Conservation (phyloP, 2,888 invertebrate genomes). For the Hecatera dysodea region DNA sequence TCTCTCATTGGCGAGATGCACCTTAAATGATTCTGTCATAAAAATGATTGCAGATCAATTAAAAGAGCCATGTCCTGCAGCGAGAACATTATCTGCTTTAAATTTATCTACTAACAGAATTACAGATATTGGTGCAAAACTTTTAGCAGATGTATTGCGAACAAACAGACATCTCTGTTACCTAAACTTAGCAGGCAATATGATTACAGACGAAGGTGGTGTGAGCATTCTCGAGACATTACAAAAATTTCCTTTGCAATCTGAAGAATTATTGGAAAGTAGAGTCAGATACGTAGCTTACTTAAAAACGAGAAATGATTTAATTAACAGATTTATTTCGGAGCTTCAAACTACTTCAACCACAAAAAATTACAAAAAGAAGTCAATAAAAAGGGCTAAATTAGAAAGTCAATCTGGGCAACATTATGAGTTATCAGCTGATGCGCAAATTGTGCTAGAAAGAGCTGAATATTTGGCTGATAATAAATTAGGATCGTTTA, state of each 20-base stretch:
- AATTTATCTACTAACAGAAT: constrained; percentile 80
- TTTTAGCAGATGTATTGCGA: constrained; percentile 72
- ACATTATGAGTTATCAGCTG: not conserved
- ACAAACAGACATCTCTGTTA: constrained; percentile 76
- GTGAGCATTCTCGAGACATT: constrained; percentile 64
- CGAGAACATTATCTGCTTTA: constrained; percentile 70
- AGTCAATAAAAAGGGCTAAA: fast-evolving
- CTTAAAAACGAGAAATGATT: not conserved
- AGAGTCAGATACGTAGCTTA: not conserved
- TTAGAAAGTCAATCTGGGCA: not conserved
- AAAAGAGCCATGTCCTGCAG: constrained; percentile 67
- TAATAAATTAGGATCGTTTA: constrained; percentile 67
- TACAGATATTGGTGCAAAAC: constrained; percentile 75
- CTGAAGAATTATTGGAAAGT: not conserved
- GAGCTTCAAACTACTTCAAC: not conserved
- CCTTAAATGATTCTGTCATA: constrained; percentile 73
- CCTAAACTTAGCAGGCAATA: constrained; percentile 79
- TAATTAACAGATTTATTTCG: not conserved
- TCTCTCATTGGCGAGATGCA: constrained; percentile 78
- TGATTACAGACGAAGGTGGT: constrained; percentile 76
- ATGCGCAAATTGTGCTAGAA: constrained; percentile 54
- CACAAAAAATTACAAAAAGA: not conserved
- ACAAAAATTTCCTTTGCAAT: constrained; percentile 54
- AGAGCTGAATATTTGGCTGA: constrained; percentile 70
- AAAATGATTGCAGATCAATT: constrained; percentile 71